Conservation (phyloP, 2,888 invertebrate genomes). For the Ectemnius continuus region DNA sequence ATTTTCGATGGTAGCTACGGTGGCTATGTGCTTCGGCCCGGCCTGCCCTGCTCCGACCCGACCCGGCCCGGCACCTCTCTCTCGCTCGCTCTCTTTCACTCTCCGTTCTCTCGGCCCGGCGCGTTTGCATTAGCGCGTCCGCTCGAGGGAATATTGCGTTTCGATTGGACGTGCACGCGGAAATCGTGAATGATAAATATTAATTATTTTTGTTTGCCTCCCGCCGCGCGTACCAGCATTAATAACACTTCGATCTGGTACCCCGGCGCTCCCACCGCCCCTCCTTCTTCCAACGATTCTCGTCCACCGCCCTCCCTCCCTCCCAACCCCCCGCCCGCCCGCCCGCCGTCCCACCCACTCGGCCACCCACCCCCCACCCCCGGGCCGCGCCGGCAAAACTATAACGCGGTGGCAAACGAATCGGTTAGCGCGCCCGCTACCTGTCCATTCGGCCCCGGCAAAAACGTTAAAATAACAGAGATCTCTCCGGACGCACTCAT, state of each 20-base stretch:
- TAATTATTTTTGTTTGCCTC: conserved; percentile 78
- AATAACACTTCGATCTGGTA: conserved; percentile 74
- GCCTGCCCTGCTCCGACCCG: background rate
- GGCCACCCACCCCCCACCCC: conserved; percentile 13
- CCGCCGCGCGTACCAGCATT: conserved; percentile 73
- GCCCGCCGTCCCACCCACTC: conserved; percentile 13
- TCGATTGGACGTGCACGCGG: conserved; percentile 71
- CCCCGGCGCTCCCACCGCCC: conserved; percentile 13
- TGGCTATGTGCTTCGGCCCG: too few species aligned
- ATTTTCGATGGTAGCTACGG: conserved; percentile 60
- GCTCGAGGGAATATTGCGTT: conserved; percentile 65
- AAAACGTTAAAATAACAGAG: conserved; percentile 76
- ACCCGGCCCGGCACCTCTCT: background rate
- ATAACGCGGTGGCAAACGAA: conserved; percentile 62
- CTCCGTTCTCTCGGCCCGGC: conserved; percentile 27
- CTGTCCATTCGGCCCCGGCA: conserved; percentile 62
- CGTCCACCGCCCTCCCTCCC: background rate
- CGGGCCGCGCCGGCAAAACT: conserved; percentile 53
- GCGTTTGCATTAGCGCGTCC: conserved; percentile 59
- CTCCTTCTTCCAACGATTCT: too few species aligned
- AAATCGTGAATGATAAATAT: conserved; percentile 78
- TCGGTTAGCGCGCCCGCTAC: conserved; percentile 59
- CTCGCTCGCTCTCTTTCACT: too few species aligned
- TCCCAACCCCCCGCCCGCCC: conserved; percentile 13
- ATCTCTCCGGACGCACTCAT: conserved; percentile 48